Evolutionary conservation across 2,113 vertebrate species (phyloP).

Genomic region (Coregonus clupeaformis): DNA sequence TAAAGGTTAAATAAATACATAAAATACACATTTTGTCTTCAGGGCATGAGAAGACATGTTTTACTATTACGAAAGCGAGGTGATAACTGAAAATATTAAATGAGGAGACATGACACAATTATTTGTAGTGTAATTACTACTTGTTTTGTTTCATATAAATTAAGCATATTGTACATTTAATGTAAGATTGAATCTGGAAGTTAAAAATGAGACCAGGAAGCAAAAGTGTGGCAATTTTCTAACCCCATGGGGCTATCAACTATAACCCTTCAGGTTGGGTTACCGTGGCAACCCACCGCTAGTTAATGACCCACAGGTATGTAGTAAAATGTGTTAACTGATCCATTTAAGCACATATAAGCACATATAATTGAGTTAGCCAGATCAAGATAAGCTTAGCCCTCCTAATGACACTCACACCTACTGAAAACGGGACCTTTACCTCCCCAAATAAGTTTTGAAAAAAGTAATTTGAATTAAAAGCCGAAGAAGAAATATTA

Average conservation of each 20-base stretch:
- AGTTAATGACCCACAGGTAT: conserved; percentile 48
- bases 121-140: not conserved
- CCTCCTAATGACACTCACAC: conserved; percentile 33
- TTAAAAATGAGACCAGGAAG: too few relatives aligned
- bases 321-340: conserved; percentile 52
- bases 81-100: not conserved
- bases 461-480: not conserved
- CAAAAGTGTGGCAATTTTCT: too few relatives aligned
- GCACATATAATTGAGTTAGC: conserved; percentile 45
- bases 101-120: not conserved
- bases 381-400: conserved; percentile 28
- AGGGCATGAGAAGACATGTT: not conserved
- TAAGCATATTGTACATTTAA: too few relatives aligned
- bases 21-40: not conserved
- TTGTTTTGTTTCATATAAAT: not conserved
- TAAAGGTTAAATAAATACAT: too few relatives aligned
- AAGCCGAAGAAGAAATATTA: not conserved
- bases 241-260: not conserved
- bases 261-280: not conserved
- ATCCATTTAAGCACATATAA: conserved; percentile 53
- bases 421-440: conserved; percentile 21
- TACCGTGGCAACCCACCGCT: conserved; percentile 14
- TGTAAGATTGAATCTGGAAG: too few relatives aligned
- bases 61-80: not conserved
- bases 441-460: conserved; percentile 7